phyloP scores from a whole-genome alignment of 2,888 invertebrate genomes.

The Colletes collaris region DNA sequence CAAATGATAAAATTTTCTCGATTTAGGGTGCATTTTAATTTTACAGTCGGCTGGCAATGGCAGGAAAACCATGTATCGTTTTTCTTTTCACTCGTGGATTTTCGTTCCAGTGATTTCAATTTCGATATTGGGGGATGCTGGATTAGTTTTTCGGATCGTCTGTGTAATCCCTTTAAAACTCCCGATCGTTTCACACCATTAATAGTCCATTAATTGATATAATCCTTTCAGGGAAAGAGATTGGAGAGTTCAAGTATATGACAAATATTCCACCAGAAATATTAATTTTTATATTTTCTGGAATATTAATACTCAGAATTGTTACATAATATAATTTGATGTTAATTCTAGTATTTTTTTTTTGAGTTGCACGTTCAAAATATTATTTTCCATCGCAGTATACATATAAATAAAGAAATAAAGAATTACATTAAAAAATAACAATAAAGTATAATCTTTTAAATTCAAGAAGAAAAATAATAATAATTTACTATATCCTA shows the following conservation, averaged over 20 bases:
- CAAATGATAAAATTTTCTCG: conserved; percentile 15
- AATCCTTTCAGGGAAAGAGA: neutral
- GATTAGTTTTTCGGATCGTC: conserved; percentile 12
- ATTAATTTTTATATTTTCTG: too few species aligned
- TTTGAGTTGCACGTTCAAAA: too few species aligned
- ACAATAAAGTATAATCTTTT: neutral
- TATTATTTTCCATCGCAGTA: too few species aligned
- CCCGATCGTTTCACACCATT: neutral
- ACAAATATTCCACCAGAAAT: too few species aligned
- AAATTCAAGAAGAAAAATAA: neutral
- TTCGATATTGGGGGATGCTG: conserved; percentile 30
- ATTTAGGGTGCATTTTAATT: conserved; percentile 15
- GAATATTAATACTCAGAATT: too few species aligned
- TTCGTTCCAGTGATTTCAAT: conserved; percentile 35
- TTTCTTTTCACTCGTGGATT: conserved; percentile 31
- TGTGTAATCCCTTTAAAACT: conserved; percentile 20
- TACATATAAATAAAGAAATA: too few species aligned
- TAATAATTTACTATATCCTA: neutral
- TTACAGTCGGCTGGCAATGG: conserved; percentile 17
- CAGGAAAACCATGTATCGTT: conserved; percentile 15
- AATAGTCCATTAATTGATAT: conserved; percentile 3
- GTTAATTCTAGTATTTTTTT: too few species aligned
- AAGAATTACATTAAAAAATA: neutral
- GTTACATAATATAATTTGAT: too few species aligned
- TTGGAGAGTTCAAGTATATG: too few species aligned